phyloP scores from a whole-genome alignment of 1,140 invertebrate species.

The Andrena cerasifolii region DNA sequence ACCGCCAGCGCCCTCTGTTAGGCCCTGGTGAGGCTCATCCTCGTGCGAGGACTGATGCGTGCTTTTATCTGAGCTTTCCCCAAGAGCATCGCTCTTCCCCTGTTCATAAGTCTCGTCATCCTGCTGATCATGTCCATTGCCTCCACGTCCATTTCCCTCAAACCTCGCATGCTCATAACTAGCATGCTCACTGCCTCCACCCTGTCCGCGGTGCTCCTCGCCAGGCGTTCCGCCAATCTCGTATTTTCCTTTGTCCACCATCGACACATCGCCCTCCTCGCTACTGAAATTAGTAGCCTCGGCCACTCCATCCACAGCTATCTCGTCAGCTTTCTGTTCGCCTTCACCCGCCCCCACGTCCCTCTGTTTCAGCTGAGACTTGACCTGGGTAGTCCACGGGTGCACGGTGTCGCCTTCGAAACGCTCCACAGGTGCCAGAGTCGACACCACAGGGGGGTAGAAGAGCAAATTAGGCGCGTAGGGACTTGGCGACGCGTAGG shows the following conservation, averaged over 20 bases:
- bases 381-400: not conserved
- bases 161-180: not conserved
- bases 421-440: not conserved
- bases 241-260: not conserved
- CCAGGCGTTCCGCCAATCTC: not conserved
- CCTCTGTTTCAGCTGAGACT: not conserved
- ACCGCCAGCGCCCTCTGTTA: conserved; percentile 7
- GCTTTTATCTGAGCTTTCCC: conserved; percentile 25
- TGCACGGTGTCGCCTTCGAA: not conserved
- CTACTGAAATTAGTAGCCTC: not conserved
- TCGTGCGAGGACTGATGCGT: conserved; percentile 36
- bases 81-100: not conserved
- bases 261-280: not conserved
- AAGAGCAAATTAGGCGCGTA: not conserved
- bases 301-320: not conserved
- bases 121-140: not conserved
- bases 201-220: conserved; percentile 1
- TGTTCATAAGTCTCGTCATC: not conserved
- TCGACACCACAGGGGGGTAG: not conserved
- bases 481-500: not conserved
- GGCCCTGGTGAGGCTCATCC: conserved; percentile 32
- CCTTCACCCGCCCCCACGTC: not conserved
- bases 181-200: not conserved
- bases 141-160: conserved; percentile 1
- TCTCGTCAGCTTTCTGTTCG: not conserved